phyloP scores from a whole-genome alignment of 2,113 vertebrate genomes.

The Corvus cornix region DNA sequence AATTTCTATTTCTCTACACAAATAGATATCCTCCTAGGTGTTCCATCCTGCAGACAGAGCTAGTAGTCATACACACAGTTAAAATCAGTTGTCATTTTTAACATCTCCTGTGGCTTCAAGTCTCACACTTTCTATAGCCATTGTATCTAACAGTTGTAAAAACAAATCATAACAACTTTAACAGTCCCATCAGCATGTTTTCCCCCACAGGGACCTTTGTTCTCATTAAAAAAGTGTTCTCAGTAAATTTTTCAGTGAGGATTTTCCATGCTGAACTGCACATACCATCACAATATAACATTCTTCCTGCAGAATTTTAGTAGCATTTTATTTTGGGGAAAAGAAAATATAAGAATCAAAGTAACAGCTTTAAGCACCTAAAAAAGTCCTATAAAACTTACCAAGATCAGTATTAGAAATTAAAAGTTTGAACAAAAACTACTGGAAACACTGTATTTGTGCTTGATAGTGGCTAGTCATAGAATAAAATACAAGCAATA shows the following conservation, averaged over 20 bases:
- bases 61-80: not conserved
- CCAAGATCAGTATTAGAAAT: not conserved
- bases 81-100: not conserved
- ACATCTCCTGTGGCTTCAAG: not conserved
- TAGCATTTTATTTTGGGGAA: not conserved
- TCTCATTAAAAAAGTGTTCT: not conserved
- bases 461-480: not conserved
- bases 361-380: not conserved
- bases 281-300: not conserved
- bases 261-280: not conserved
- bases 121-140: not conserved
- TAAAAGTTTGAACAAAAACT: not conserved
- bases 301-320: not conserved
- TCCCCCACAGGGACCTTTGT: rapidly evolving
- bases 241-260: not conserved
- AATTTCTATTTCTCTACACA: not conserved
- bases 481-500: not conserved
- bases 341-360: not conserved
- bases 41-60: not conserved
- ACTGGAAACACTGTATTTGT: not conserved
- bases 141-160: not conserved
- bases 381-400: not conserved
- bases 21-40: not conserved
- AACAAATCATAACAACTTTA: not conserved
- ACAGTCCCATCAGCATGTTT: not conserved